Conservation (phyloP, 2,888 invertebrate genomes). For the Apoderus coryli region DNA sequence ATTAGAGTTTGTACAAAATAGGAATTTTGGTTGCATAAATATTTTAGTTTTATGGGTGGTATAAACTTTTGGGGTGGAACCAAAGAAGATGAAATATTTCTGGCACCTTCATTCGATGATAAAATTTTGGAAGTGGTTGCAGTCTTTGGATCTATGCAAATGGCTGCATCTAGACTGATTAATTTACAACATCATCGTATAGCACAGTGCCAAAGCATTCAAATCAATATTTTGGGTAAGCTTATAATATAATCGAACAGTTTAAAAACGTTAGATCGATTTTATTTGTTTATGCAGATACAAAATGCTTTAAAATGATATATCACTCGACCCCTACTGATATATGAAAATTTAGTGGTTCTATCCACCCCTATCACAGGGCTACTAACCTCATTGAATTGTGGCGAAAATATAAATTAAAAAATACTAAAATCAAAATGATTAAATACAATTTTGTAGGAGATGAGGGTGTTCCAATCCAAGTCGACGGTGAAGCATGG, state of each 20-base stretch:
- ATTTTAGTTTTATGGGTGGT: slow-evolving; percentile 86
- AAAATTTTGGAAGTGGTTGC: slow-evolving; percentile 93
- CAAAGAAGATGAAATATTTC: slow-evolving; percentile 80
- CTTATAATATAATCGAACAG: too few species aligned
- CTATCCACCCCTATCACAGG: too few species aligned
- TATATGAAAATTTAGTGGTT: too few species aligned
- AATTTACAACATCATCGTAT: slow-evolving; percentile 95
- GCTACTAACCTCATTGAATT: too few species aligned
- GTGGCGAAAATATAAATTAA: too few species aligned
- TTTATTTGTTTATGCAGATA: slow-evolving; percentile 6
- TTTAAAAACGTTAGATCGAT: neutral
- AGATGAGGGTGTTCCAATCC: slow-evolving; percentile 84
- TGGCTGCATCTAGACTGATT: slow-evolving; percentile 90
- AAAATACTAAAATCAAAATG: too few species aligned
- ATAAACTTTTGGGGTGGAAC: slow-evolving; percentile 97
- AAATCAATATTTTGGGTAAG: slow-evolving; percentile 81
- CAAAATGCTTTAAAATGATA: too few species aligned
- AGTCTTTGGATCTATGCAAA: slow-evolving; percentile 93
- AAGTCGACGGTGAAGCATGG: slow-evolving; percentile 98
- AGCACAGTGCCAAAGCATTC: slow-evolving; percentile 90
- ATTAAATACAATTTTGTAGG: too few species aligned
- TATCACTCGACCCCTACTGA: too few species aligned
- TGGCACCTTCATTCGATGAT: slow-evolving; percentile 92
- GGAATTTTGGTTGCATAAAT: slow-evolving; percentile 1
- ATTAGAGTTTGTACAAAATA: neutral